Base-by-base conservation (phyloP, 1,140 invertebrate species). In the Rhagoletis zephyria region DNA sequence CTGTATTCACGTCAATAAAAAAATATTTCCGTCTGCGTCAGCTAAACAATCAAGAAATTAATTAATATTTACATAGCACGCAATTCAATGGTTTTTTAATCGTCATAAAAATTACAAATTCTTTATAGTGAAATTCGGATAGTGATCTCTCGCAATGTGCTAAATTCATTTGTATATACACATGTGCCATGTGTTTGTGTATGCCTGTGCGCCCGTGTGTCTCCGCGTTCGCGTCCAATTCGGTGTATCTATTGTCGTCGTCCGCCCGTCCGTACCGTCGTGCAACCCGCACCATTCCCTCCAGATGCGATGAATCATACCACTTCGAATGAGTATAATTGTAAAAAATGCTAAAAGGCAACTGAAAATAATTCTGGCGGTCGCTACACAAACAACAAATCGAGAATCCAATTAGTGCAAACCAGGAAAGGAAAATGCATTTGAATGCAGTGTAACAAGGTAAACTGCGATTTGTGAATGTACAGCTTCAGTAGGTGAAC, bases 251-350 rank as follows among this genome's bases (percentile, higher is more conserved):
- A 81, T 81, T 48, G 30, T 74, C 67, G 67, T 48, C n/a, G 67
- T 48, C 42, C 30, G 51, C 3, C 51, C n/a, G 67, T 74, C 14
- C 16, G 10, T 48, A 45, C 40, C 74, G 74, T 59, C 74, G 16
- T 48, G 16, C n/a, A 30, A 14, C 48, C 74, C 74, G 45, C 74
- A 81, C 9, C 74, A 56, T 16, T 30, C n/a, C n/a, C 12, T 81
- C 51, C 74, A 81, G 67, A 42, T 81, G 48, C 74, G 74, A 81
- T 81, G 74, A 81, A 81, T 81, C 74, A 81, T 81, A 51, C 74
- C 16, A 12, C 19, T 81, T n/a, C 5, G 74, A 56, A 56, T 16
- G 48, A 81, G 74, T 19, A 30, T 30, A 56, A 56, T 81, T 81
- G 74, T 81, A 81, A 81, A 48, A 70, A 74, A 74, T 16, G 16